Evolutionary conservation across 92 coral and sea anemone species (phyloP).

Genomic region (Umimayanthus kanabou): DNA sequence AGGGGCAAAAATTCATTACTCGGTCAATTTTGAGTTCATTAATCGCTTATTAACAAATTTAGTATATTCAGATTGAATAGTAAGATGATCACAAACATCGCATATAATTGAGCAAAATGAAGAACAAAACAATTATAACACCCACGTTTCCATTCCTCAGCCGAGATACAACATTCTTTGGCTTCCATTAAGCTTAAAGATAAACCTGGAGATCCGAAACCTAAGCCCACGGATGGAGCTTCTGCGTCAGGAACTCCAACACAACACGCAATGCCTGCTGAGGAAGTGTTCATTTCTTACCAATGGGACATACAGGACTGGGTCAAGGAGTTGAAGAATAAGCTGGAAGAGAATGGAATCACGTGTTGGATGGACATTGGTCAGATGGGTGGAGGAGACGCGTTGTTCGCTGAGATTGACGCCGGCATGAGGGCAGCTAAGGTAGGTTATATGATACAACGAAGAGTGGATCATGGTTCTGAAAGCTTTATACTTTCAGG

Average conservation of each 20-base stretch:
- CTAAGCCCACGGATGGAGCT: not conserved
- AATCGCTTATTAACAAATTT: too few relatives aligned
- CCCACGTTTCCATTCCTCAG: not conserved
- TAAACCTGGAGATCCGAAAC: not conserved
- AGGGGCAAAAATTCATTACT: too few relatives aligned
- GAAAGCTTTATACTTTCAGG: not conserved
- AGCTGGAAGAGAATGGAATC: constrained; percentile 69
- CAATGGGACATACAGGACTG: constrained; percentile 90
- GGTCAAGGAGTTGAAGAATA: constrained; percentile 54
- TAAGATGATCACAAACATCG: too few relatives aligned
- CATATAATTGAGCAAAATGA: too few relatives aligned
- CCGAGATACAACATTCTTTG: not conserved
- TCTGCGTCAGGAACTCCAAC: too few relatives aligned
- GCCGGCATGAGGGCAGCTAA: constrained; percentile 81
- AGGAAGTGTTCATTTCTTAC: constrained; percentile 82
- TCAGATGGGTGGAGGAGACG: constrained; percentile 96
- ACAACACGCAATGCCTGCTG: constrained; percentile 8
- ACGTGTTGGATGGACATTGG: constrained; percentile 91
- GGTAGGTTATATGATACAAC: constrained; percentile 35
- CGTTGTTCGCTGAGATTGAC: constrained; percentile 76
- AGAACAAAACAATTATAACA: too few relatives aligned
- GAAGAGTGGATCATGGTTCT: not conserved
- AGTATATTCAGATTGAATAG: too few relatives aligned
- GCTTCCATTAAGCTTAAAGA: not conserved
- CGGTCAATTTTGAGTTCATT: too few relatives aligned